Percentiles rank a stretch among this genome's conserved stretches.
Evolutionary conservation across 2,797 vertebrate species (phyloP).

Genomic region (Labroides dimidiatus): DNA sequence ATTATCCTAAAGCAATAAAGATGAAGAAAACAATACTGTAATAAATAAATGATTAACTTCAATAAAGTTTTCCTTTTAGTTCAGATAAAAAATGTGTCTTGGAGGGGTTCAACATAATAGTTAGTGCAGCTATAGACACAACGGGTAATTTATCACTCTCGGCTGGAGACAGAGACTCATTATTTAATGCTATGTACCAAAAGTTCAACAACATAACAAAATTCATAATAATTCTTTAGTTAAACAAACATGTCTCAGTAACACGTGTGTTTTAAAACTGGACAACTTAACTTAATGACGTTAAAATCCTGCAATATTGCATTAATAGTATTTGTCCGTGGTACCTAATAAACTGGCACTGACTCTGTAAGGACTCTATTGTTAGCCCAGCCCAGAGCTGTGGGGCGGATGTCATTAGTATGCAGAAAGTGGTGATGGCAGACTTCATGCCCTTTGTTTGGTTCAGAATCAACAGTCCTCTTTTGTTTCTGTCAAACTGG

Average conservation of each 20-base stretch:
- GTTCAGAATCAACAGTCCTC: slow-evolving; percentile 35
- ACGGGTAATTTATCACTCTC: too few species aligned
- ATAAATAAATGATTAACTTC: too few species aligned
- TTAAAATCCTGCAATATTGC: background rate
- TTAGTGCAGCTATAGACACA: too few species aligned
- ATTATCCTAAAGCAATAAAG: too few species aligned
- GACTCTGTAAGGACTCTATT: slow-evolving; percentile 15
- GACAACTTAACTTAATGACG: background rate
- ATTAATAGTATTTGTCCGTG: background rate
- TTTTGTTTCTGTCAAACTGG: slow-evolving; percentile 52
- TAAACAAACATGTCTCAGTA: background rate
- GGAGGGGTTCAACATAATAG: too few species aligned
- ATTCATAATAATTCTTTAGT: too few species aligned
- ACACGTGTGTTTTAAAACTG: background rate
- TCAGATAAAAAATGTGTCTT: too few species aligned
- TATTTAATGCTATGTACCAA: too few species aligned
- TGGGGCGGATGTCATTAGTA: slow-evolving; percentile 15
- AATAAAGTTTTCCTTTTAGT: too few species aligned
- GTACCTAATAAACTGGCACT: background rate
- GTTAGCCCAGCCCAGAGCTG: background rate
- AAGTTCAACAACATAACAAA: background rate
- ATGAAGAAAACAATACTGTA: too few species aligned
- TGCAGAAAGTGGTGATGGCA: slow-evolving; percentile 28
- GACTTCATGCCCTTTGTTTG: slow-evolving; percentile 26
- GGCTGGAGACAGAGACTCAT: too few species aligned